These are phyloP conservation scores for Xenopus borealis DNA, from an alignment of 2,113 vertebrate genomes.

Conservation along the genomic window DNA sequence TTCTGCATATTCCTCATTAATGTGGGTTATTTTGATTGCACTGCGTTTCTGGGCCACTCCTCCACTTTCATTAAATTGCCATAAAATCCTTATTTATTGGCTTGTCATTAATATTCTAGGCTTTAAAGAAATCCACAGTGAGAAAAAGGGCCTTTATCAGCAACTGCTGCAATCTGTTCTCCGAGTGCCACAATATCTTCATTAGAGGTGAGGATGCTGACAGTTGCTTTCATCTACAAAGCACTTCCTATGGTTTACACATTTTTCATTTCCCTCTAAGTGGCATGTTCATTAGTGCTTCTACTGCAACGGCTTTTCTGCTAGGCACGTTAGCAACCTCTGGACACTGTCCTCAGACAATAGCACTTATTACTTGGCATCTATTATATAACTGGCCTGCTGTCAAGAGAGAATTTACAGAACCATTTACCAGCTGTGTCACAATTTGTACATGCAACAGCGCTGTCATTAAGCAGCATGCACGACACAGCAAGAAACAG, in stretches of 20 bases:
- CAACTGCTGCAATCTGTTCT: constrained; percentile 8
- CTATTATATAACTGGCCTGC: not conserved
- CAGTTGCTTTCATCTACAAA: constrained; percentile 17
- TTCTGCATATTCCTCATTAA: no score
- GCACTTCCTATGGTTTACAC: constrained; percentile 35
- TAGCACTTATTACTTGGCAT: constrained; percentile 22
- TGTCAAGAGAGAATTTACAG: constrained; percentile 3
- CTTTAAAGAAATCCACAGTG: not conserved
- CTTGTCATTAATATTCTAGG: constrained; percentile 5
- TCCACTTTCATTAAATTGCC: not conserved
- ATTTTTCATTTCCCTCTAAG: constrained; percentile 16
- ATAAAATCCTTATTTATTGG: constrained; percentile 8
- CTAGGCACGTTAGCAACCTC: constrained; percentile 12
- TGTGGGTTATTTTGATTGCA: no score
- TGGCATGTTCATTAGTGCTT: constrained; percentile 22
- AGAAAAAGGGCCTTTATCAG: constrained; percentile 19
- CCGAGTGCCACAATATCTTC: constrained; percentile 11
- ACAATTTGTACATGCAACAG: not conserved
- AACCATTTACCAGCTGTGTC: constrained; percentile 23
- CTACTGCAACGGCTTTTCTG: not conserved
- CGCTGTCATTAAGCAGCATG: not conserved
- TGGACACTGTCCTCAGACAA: not conserved
- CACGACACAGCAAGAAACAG: not conserved
- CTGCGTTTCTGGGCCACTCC: not conserved
- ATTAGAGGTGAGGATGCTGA: constrained; percentile 25